Conservation (phyloP, 2,113 vertebrate genomes). For the Macrotus californicus region DNA sequence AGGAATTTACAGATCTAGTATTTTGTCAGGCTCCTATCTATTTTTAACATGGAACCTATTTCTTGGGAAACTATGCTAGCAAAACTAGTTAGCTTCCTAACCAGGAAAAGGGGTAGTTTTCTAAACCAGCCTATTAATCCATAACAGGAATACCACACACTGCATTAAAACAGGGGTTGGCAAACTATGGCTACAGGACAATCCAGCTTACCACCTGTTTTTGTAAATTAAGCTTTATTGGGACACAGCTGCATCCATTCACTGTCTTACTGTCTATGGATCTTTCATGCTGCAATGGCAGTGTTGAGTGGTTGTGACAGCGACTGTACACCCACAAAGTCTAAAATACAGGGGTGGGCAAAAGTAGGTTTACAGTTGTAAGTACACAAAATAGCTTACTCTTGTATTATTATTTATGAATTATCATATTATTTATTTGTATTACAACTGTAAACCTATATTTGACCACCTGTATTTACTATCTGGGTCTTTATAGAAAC, state of each 20-base stretch:
- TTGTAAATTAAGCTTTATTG: constrained; percentile 14
- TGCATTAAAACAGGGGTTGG: background rate
- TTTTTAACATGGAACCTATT: background rate
- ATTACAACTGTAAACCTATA: background rate
- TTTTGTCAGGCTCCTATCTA: background rate
- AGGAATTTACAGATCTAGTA: background rate
- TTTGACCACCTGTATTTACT: background rate
- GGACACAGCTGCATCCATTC: background rate
- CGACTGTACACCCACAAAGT: background rate
- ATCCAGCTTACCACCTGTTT: background rate
- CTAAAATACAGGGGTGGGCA: background rate
- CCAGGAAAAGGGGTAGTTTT: background rate
- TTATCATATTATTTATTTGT: background rate
- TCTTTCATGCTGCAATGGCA: background rate
- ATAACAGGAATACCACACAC: background rate
- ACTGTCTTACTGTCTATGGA: background rate
- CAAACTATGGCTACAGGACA: background rate
- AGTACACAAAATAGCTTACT: background rate
- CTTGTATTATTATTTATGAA: background rate
- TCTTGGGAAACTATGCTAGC: background rate
- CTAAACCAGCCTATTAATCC: background rate
- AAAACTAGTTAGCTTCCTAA: background rate
- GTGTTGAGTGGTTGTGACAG: background rate
- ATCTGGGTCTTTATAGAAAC: background rate
- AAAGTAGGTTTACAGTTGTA: background rate